Percentiles rank a stretch among this genome's conserved stretches.
phyloP scores from a whole-genome alignment of 2,113 vertebrate species.

The Sisor rabdophorus region DNA sequence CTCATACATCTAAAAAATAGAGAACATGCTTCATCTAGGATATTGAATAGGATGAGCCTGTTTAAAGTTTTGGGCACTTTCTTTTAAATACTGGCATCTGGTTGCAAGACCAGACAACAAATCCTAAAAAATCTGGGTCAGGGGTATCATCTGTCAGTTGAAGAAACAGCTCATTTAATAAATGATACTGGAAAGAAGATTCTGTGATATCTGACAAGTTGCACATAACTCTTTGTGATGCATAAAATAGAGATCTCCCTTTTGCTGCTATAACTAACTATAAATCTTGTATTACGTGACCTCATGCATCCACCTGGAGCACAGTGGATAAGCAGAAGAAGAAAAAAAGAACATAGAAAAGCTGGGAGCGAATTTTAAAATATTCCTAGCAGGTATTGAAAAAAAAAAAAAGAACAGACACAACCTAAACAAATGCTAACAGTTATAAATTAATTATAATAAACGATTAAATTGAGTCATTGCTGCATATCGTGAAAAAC shows the following conservation, averaged over 20 bases:
- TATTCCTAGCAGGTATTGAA: no score
- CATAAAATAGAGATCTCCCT: not conserved
- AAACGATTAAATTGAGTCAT: not conserved
- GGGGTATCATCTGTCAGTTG: constrained; percentile 1
- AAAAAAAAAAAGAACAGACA: not conserved
- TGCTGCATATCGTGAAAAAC: not conserved
- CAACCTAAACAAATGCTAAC: not conserved
- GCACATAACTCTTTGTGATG: not conserved
- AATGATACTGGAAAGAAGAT: not conserved
- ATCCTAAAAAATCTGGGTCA: constrained; percentile 20
- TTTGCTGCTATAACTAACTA: not conserved
- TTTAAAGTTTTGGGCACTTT: not conserved
- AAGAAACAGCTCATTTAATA: not conserved
- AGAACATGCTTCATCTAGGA: not conserved
- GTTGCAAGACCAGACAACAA: constrained; percentile 6
- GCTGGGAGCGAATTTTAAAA: not conserved
- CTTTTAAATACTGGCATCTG: not conserved
- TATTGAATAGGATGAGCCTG: not conserved
- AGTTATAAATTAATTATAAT: not conserved
- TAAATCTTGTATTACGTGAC: not conserved
- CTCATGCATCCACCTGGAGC: not conserved
- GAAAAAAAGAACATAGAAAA: not conserved
- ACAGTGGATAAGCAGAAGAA: not conserved
- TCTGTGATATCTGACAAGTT: not conserved
- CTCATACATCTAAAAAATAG: not conserved